These are phyloP conservation scores for Coptotermes formosanus DNA, from an alignment of 1,140 invertebrate species.

Conservation along the genomic window DNA sequence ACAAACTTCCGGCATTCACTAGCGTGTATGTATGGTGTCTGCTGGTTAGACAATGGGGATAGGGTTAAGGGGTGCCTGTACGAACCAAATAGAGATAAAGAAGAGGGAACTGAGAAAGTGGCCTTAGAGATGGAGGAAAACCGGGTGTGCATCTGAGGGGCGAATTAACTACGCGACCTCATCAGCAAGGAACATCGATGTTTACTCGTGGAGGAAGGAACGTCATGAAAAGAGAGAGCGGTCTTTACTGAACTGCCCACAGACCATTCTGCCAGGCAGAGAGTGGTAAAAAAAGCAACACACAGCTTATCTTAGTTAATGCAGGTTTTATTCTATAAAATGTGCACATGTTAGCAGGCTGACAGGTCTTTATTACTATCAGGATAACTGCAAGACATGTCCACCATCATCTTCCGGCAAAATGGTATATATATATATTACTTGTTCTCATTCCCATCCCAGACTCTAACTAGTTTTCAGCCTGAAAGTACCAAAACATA, in stretches of 20 bases:
- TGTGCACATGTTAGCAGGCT: too few species aligned
- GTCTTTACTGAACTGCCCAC: neutral
- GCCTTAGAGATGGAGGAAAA: neutral
- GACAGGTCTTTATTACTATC: too few species aligned
- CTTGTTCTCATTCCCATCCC: too few species aligned
- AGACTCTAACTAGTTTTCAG: too few species aligned
- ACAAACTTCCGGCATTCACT: neutral
- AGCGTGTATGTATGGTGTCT: too few species aligned
- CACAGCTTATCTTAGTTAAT: neutral
- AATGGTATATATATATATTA: too few species aligned
- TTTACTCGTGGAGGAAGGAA: too few species aligned
- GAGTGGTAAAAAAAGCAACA: neutral
- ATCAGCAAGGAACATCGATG: neutral
- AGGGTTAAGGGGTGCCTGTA: neutral
- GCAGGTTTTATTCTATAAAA: neutral
- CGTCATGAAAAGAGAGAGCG: neutral
- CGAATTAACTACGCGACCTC: neutral
- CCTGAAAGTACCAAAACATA: too few species aligned
- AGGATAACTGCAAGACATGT: too few species aligned
- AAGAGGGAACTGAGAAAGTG: slow-evolving; percentile 3
- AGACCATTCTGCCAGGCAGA: neutral
- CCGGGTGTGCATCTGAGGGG: neutral
- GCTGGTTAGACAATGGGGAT: neutral
- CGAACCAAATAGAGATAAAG: neutral
- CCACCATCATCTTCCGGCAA: too few species aligned